Conservation (phyloP, 2,113 vertebrate species). For the Australoheros scitulus region DNA sequence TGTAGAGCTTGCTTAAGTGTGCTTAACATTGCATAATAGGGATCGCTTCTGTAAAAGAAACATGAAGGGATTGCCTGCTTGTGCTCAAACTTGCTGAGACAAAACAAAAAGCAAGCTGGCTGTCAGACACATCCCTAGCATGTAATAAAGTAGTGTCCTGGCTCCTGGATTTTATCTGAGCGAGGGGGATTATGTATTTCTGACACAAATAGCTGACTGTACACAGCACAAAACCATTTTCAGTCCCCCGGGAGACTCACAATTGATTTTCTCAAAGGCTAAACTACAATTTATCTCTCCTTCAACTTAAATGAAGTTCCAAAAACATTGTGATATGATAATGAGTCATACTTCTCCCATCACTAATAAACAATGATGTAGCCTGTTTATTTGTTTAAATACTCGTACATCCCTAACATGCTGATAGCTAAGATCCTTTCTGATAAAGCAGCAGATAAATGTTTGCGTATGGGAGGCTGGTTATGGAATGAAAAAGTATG, state of each 20-base stretch:
- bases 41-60: slow-evolving; percentile 47
- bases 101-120: slow-evolving; percentile 58
- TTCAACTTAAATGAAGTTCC: slow-evolving; percentile 46
- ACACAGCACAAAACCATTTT: slow-evolving; percentile 45
- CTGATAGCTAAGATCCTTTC: slow-evolving; percentile 10
- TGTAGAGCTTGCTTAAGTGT: slow-evolving; percentile 39
- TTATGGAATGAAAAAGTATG: slow-evolving; percentile 31
- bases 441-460: slow-evolving; percentile 43
- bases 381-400: slow-evolving; percentile 26
- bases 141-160: slow-evolving; percentile 64
- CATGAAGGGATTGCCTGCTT: slow-evolving; percentile 51
- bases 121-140: slow-evolving; percentile 63
- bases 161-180: slow-evolving; percentile 54
- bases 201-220: slow-evolving; percentile 65
- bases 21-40: slow-evolving; percentile 56
- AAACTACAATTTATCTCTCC: slow-evolving; percentile 56
- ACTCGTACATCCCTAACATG: not conserved
- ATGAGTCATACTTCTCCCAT: slow-evolving; percentile 13
- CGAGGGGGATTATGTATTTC: slow-evolving; percentile 58
- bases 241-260: slow-evolving; percentile 34
- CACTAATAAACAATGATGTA: slow-evolving; percentile 14
- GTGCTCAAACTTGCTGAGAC: slow-evolving; percentile 65
- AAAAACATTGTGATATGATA: slow-evolving; percentile 46
- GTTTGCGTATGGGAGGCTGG: slow-evolving; percentile 11
- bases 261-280: slow-evolving; percentile 69